Conservation (phyloP, 2,113 vertebrate species). For the Orcinus orca region DNA sequence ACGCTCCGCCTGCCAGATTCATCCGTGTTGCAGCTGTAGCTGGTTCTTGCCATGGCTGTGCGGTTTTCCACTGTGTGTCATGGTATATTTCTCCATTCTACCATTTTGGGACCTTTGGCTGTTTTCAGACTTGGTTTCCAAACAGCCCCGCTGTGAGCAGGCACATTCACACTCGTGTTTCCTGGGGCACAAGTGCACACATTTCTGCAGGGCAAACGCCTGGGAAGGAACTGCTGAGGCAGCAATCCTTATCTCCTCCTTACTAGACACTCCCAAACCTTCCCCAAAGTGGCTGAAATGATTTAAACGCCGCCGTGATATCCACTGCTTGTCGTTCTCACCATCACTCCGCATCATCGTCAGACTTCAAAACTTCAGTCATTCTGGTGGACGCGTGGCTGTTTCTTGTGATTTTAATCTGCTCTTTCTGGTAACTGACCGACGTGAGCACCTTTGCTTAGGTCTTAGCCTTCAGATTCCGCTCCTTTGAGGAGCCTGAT, state of each 20-base stretch:
- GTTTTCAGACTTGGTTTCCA: neutral
- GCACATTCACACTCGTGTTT: rapidly evolving
- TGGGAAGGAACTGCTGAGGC: neutral
- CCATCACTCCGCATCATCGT: rapidly evolving
- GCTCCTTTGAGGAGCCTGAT: neutral
- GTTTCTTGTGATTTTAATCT: neutral
- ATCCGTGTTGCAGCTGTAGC: rapidly evolving
- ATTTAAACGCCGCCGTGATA: no score
- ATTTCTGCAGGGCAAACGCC: rapidly evolving
- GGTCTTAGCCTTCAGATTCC: neutral
- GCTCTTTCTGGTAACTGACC: neutral
- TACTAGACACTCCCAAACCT: neutral
- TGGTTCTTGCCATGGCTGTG: rapidly evolving
- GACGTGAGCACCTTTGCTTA: neutral
- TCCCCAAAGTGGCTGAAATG: neutral
- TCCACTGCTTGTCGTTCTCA: rapidly evolving
- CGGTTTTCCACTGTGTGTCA: neutral
- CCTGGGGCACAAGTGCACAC: neutral
- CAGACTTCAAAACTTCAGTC: neutral
- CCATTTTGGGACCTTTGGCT: neutral
- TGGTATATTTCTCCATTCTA: rapidly evolving
- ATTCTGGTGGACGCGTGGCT: neutral
- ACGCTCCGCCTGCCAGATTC: rapidly evolving
- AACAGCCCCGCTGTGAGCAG: rapidly evolving
- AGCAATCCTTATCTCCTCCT: no score